Base-by-base conservation (phyloP, 2,797 vertebrate species). In the Lacerta agilis region DNA sequence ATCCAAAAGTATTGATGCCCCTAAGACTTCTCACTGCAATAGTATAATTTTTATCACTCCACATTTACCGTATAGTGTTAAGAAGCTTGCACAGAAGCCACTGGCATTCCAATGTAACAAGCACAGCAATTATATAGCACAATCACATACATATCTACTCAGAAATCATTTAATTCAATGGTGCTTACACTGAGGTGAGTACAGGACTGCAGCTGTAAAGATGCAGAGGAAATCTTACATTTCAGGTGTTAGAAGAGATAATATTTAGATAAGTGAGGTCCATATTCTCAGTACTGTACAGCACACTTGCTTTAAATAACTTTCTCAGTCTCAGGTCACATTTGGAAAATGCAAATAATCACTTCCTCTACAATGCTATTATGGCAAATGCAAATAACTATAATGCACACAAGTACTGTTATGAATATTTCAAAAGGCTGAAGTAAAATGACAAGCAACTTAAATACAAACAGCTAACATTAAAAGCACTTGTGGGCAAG, bases 31-130 rank as follows among this genome's bases (percentile, higher is more conserved):
- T 90, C 91, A 92, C 92, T 94, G 83, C 93, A 90, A 94, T 91
- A 91, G 92, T 89, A 95, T 91, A 95, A 94, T 91, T 92, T 90
- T 94, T 92, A 93, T 92, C 91, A 89, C 88, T 95, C 94, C 93
- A 92, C 92, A 92, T 87, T 25, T 69, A 9, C 27, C 15, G 61
- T 36, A 18, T 49, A 36, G 27, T 89, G 75, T 43, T 83, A 93
- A 79, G 84, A 3, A 93, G 91, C 94, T 94, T 91, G 36, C 91
- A 92, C 92, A 92, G 89, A 92, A 92, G 90, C 90, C 77, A 6
- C 87, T 92, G 94, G 86, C 82, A 94, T 87, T 86, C 90, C 91
- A 93, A 90, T 92, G 93, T 93, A 95, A 94, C 87, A 92, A 95
- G 61, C 13, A 8, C 2, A 85, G 13, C 45, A 71, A 7, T 49